These are phyloP conservation scores for Lateolabrax maculatus DNA, from an alignment of 2,797 vertebrate species.

Conservation along the genomic window DNA sequence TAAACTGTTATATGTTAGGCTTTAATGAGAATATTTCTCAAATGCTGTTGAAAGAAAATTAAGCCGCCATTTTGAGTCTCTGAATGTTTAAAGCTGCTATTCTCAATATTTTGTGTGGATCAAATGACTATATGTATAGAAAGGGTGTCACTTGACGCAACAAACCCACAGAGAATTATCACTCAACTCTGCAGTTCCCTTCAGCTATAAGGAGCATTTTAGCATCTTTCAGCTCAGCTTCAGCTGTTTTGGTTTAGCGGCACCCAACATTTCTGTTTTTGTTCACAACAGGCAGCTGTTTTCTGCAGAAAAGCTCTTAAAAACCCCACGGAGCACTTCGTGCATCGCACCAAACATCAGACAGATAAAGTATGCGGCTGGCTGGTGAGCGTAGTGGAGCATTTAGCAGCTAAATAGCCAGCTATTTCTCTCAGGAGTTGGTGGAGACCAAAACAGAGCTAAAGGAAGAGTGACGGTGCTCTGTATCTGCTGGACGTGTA, in stretches of 20 bases:
- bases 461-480: neutral
- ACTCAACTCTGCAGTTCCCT: neutral
- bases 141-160: neutral
- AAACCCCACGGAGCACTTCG: neutral
- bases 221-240: neutral
- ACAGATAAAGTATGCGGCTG: too few species aligned
- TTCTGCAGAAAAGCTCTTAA: neutral
- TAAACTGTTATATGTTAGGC: slow-evolving; percentile 55
- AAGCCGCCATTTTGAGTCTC: neutral
- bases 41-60: neutral
- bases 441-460: neutral
- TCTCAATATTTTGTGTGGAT: neutral
- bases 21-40: slow-evolving; percentile 43
- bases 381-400: neutral
- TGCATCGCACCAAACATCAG: neutral
- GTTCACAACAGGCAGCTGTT: neutral
- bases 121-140: neutral
- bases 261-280: neutral
- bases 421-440: neutral
- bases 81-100: neutral
- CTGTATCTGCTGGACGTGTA: neutral
- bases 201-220: neutral
- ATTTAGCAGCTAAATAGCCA: neutral
- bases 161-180: neutral
- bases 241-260: neutral